Base-by-base conservation (phyloP, 2,797 vertebrate genomes). In the Halcyon leucocephala region DNA sequence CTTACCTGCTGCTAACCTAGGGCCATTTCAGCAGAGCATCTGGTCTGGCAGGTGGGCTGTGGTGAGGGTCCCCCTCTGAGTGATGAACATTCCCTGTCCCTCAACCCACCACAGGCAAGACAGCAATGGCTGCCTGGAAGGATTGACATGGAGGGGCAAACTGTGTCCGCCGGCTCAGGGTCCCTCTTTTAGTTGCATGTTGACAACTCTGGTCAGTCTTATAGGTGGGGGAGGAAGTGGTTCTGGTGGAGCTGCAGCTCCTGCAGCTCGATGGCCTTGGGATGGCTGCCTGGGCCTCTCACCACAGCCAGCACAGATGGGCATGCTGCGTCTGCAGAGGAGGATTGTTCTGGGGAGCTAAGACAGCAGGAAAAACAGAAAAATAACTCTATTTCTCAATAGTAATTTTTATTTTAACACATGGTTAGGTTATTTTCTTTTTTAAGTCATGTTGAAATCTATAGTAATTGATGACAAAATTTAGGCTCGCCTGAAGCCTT, bases 241-340 rank as follows among this genome's bases (percentile, higher is more conserved):
- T 65, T 86, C 41, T 85, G 0, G 0, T 19, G 74, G 62, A 54
- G 41, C 80, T 67, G 35, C 41, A 25, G 7, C 37, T 76, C 28
- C 31, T 82, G n/a, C 31, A 16, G 35, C 2, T 33, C n/a, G 28
- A 10, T 4, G 7, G 44, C 58, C 31, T 33, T 35, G 41, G 18
- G 31, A 2, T 26, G 21, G 5, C 33, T 33, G 13, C 14, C 46
- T 60, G 29, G 10, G 19, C 10, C 8, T 20, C 28, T 39, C 33
- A 7, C 19, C 1, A 0, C 22, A 2, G 1, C 2, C 0, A 0
- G 4, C 41, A 24, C 0, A 0, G 26, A 2, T 14, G 12, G 20
- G 2, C 0, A 0, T 19, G 22, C 49, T 33, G 46, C 25, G 1
- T 39, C 48, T 28, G 15, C 41, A 44, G 20, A 78, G 39, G 28